Percentiles rank a stretch among this genome's conserved stretches.
phyloP scores from a whole-genome alignment of 2,888 invertebrate genomes.

The Parnassius mnemosyne region DNA sequence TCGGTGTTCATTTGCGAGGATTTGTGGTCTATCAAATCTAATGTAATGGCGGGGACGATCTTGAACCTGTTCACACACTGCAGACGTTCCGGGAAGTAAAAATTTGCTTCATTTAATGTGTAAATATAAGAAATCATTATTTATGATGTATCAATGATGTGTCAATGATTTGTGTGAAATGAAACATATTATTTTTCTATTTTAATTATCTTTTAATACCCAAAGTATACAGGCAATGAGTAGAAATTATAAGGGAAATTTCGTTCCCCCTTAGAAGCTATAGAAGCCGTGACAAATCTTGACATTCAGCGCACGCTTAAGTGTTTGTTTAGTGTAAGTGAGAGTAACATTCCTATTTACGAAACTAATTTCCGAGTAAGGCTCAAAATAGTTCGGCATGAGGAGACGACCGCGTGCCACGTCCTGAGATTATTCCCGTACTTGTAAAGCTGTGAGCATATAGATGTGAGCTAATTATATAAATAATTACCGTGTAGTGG shows the following conservation, averaged over 20 bases:
- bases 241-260: not conserved
- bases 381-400: conserved; percentile 33
- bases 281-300: conserved; percentile 29
- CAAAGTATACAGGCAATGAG: not conserved
- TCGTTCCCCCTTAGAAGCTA: conserved; percentile 9
- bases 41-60: too few species aligned
- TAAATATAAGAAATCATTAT: too few species aligned
- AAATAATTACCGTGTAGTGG: too few species aligned
- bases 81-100: too few species aligned
- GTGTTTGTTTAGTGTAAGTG: conserved; percentile 32
- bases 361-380: conserved; percentile 34
- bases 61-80: too few species aligned
- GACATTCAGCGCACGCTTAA: conserved; percentile 29
- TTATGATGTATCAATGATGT: too few species aligned
- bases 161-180: too few species aligned
- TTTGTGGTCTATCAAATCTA: too few species aligned
- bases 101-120: too few species aligned
- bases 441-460: conserved; percentile 11
- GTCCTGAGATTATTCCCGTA: conserved; percentile 26
- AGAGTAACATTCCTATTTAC: conserved; percentile 21
- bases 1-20: too few species aligned
- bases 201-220: too few species aligned
- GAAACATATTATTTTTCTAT: too few species aligned
- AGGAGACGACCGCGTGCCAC: conserved; percentile 25
- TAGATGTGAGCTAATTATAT: not conserved